phyloP scores from a whole-genome alignment of 2,113 vertebrate genomes.

The Clarias gariepinus region DNA sequence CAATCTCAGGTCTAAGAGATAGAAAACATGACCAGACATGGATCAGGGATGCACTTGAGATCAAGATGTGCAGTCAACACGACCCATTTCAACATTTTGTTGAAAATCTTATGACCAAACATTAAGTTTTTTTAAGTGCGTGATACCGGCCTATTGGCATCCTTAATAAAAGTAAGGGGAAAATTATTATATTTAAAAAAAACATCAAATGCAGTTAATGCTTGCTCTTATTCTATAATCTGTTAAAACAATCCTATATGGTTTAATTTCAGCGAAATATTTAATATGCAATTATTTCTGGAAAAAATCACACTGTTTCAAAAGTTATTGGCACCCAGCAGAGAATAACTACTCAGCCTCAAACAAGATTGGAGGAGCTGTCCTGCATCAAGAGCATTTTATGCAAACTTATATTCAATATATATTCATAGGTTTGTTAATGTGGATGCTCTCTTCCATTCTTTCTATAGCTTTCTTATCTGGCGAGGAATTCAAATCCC shows the following conservation, averaged over 20 bases:
- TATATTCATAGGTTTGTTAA: background rate
- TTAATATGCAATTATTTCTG: background rate
- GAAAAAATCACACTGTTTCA: background rate
- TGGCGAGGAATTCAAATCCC: background rate
- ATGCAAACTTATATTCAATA: background rate
- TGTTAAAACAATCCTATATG: background rate
- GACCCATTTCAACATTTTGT: background rate
- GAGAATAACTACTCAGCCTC: background rate
- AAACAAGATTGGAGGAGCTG: background rate
- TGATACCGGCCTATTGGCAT: background rate
- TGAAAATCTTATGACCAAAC: background rate
- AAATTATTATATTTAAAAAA: background rate
- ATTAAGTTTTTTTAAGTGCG: background rate
- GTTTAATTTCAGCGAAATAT: background rate
- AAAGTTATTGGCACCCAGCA: background rate
- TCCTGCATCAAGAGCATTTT: background rate
- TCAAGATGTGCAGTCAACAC: background rate
- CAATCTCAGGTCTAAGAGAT: background rate
- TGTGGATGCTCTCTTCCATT: background rate
- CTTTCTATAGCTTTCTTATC: background rate
- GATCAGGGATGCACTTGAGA: background rate
- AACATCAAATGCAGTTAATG: background rate
- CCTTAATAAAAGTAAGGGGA: background rate
- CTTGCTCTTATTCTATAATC: background rate
- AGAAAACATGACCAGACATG: background rate